phyloP scores from a whole-genome alignment of 2,888 invertebrate species.

The Amblyjoppa proteus region DNA sequence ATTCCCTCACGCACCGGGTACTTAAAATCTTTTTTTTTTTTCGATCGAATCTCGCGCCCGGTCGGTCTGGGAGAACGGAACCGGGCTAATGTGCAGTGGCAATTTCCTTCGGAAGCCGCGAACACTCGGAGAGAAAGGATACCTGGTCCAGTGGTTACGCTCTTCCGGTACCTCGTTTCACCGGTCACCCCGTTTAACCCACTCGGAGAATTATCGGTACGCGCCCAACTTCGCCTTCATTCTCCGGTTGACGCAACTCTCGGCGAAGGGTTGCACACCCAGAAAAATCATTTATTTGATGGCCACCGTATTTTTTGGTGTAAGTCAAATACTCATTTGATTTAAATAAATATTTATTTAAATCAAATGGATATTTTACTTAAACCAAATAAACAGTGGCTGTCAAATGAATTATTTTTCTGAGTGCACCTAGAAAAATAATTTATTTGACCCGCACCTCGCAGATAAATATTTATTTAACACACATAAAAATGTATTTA shows the following conservation, averaged over 20 bases:
- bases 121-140: conserved; percentile 77
- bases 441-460: too few relatives aligned
- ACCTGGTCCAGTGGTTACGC: conserved; percentile 79
- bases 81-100: conserved; percentile 64
- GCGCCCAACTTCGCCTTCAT: conserved; percentile 48
- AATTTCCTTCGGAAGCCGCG: conserved; percentile 80
- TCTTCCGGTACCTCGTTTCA: conserved; percentile 78
- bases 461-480: too few relatives aligned
- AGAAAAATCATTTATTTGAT: too few relatives aligned
- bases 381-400: too few relatives aligned
- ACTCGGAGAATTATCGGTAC: conserved; percentile 22
- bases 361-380: too few relatives aligned
- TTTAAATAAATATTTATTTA: too few relatives aligned
- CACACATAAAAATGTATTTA: too few relatives aligned
- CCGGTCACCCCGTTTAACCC: conserved; percentile 16
- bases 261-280: too few relatives aligned
- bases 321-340: too few relatives aligned
- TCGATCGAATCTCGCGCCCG: conserved; percentile 62
- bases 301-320: too few relatives aligned
- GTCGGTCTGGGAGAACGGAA: conserved; percentile 46
- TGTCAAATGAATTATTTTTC: too few relatives aligned
- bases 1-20: conserved; percentile 61
- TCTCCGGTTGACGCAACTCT: not conserved
- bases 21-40: conserved; percentile 30
- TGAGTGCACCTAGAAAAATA: too few relatives aligned